phyloP scores from a whole-genome alignment of 2,888 invertebrate genomes.

The Brachyptera putata region DNA sequence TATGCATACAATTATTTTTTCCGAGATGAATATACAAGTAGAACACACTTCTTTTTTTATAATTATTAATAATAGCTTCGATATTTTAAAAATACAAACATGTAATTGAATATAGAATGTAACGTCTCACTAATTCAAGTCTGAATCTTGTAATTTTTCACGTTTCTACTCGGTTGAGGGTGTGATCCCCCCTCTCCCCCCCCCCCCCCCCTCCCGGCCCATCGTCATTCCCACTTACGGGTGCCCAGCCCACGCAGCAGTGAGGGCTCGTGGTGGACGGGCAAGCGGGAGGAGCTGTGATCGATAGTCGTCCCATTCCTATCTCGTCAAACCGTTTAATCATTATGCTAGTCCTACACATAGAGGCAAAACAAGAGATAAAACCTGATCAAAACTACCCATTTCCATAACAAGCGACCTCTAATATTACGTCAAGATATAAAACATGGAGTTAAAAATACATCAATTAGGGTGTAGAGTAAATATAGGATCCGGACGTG shows the following conservation, averaged over 20 bases:
- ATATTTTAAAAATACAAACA: too few relatives aligned
- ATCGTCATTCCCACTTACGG: too few relatives aligned
- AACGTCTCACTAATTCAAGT: conserved; percentile 1
- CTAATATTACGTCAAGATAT: too few relatives aligned
- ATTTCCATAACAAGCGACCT: too few relatives aligned
- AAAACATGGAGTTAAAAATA: too few relatives aligned
- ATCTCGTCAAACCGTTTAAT: conserved; percentile 25
- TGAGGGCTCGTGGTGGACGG: not conserved
- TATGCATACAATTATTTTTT: too few relatives aligned
- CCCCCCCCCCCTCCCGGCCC: not conserved
- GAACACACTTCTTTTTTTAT: too few relatives aligned
- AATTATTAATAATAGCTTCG: too few relatives aligned
- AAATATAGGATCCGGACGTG: too few relatives aligned
- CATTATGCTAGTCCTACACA: not conserved
- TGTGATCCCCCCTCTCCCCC: conserved; percentile 10
- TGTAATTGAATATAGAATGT: too few relatives aligned
- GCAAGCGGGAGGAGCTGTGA: not conserved
- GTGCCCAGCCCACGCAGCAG: not conserved
- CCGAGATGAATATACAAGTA: too few relatives aligned
- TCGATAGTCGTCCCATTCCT: conserved; percentile 19
- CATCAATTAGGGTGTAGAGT: too few relatives aligned
- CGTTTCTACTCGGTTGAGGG: conserved; percentile 17
- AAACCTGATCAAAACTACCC: not conserved
- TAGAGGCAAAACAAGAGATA: not conserved
- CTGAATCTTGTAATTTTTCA: conserved; percentile 21